phyloP scores from a whole-genome alignment of 2,797 vertebrate genomes.

The Apodemus agrarius region DNA sequence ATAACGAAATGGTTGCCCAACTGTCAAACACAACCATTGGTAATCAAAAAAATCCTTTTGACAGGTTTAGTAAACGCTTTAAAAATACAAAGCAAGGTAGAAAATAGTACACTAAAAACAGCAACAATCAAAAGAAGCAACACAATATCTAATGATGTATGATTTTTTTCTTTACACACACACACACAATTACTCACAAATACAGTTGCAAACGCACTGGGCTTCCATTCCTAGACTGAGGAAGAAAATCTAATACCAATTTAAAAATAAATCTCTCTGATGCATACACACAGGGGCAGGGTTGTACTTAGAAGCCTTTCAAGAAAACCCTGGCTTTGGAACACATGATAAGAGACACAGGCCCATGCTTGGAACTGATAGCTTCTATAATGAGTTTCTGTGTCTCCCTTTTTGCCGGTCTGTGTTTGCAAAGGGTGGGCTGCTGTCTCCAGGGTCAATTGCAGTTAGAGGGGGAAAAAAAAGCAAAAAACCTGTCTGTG shows the following conservation, averaged over 20 bases:
- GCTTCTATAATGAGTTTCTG: neutral
- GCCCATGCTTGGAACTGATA: neutral
- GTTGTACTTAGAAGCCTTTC: neutral
- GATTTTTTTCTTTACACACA: neutral
- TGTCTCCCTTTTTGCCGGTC: neutral
- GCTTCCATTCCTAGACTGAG: neutral
- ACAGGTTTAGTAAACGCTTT: neutral
- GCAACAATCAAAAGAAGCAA: neutral
- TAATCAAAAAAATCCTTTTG: neutral
- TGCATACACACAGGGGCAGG: neutral
- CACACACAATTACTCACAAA: neutral
- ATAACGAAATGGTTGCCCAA: conserved; percentile 1
- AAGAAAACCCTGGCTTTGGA: neutral
- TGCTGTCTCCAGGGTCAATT: neutral
- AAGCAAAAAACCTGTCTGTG: neutral
- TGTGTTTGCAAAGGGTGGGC: conserved; percentile 6
- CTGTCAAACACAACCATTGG: neutral
- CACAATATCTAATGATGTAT: neutral
- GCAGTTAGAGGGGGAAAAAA: neutral
- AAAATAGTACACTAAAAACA: neutral
- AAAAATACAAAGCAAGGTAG: neutral
- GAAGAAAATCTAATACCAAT: neutral
- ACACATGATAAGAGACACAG: neutral
- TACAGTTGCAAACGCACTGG: neutral
- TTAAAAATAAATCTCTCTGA: conserved; percentile 10